These are phyloP conservation scores for Pipistrellus kuhlii DNA, from an alignment of 2,797 vertebrate genomes.

Conservation along the genomic window DNA sequence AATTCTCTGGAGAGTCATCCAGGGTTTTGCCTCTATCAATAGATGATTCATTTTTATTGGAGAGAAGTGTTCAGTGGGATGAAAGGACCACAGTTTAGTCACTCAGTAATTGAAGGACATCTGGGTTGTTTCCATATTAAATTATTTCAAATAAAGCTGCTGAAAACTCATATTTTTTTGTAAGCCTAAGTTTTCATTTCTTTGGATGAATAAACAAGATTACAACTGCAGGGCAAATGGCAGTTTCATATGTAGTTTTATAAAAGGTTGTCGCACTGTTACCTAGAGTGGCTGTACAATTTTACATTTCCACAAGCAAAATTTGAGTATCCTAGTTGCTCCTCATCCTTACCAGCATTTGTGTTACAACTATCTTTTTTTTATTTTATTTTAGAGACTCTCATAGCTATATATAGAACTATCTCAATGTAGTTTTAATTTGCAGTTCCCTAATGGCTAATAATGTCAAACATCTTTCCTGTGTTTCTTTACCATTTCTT, in stretches of 20 bases:
- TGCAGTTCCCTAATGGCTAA: neutral
- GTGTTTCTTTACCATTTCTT: neutral
- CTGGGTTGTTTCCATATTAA: constrained; percentile 5
- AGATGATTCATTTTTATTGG: constrained; percentile 8
- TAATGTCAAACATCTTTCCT: neutral
- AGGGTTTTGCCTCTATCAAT: neutral
- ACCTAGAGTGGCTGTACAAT: neutral
- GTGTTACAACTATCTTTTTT: neutral
- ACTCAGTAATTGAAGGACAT: neutral
- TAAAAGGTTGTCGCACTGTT: neutral
- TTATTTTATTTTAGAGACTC: neutral
- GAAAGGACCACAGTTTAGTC: neutral
- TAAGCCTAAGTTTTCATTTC: constrained; percentile 32
- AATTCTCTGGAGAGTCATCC: neutral
- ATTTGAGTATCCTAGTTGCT: neutral
- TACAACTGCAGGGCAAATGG: neutral
- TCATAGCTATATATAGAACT: neutral
- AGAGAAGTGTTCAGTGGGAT: neutral
- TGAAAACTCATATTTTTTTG: neutral
- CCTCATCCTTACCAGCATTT: neutral
- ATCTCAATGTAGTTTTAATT: neutral
- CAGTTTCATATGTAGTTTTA: constrained; percentile 20
- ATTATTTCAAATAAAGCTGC: neutral
- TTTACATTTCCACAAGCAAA: constrained; percentile 16
- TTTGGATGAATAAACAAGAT: constrained; percentile 21